Evolutionary conservation across 1,140 invertebrate genomes (phyloP), one percentile per base, ranked within the genome.

Genomic region (Oryctes rhinoceros): DNA sequence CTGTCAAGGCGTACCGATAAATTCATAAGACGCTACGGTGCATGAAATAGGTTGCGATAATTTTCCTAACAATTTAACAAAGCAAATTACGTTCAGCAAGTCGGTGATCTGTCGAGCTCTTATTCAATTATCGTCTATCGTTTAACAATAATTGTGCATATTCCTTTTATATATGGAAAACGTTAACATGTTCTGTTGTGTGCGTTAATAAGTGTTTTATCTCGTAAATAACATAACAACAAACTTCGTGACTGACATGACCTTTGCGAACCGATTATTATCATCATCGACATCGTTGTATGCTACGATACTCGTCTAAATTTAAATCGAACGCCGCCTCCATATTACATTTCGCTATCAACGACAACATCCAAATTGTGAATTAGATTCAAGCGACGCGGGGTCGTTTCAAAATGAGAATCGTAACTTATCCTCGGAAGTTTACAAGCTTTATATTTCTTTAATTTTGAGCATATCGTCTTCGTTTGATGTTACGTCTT

Each of bases 221-320:
- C 65, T 18, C 65, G 7, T 35, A 35, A 67, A 67, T 67, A 18
- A 67, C 65, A 67, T 35, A 35, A 24, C 65, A 24, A 67, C 65
- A 24, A 67, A 35, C 65, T 18, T 11, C 65, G 65, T 67, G 65
- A 67, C 65, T 67, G 65, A 67, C 65, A 35, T 67, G 65, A 67
- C 65, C 65, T 67, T 67, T 67, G 65, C 20, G n/a, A 6, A 1
- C 20, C 65, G 65, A 67, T 24, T 24, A 67, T 67, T 67, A 67
- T 67, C 30, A 62, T 62, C 53, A 20, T 62, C 65, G 13, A 24
- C 65, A 5, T 20, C 5, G 9, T 10, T 20, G 30, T 30, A 30
- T 5, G 30, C 20, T 67, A 24, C 20, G 65, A 30, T 67, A 67
- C 20, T 67, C 65, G 65, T 67, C 20, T 67, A 67, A 67, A 67